phyloP scores from a whole-genome alignment of 2,113 vertebrate genomes.

The Lagopus leucura region DNA sequence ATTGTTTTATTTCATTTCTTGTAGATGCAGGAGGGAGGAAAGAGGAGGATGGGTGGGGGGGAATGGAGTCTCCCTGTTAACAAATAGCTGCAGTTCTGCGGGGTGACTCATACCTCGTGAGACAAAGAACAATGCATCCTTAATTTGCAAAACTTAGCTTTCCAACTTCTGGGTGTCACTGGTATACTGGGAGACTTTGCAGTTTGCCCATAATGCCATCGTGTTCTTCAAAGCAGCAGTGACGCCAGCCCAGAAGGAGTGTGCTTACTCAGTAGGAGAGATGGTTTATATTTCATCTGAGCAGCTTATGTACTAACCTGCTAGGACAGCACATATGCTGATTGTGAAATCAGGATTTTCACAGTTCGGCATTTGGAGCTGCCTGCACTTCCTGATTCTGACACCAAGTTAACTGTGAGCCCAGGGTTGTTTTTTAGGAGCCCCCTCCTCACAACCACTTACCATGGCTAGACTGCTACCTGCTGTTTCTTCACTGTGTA shows the following conservation, averaged over 20 bases:
- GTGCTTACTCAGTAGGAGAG: background rate
- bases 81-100: background rate
- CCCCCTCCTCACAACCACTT: background rate
- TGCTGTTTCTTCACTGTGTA: accelerated
- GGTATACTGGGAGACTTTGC: background rate
- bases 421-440: background rate
- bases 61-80: background rate
- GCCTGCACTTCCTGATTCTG: background rate
- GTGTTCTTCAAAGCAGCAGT: background rate
- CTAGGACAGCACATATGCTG: background rate
- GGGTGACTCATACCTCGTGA: background rate
- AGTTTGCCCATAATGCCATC: background rate
- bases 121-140: constrained; percentile 35
- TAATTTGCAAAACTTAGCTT: background rate
- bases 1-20: background rate
- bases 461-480: background rate
- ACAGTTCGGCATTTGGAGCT: background rate
- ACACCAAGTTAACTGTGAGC: background rate
- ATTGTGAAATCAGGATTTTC: constrained; percentile 2
- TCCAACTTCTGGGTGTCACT: background rate
- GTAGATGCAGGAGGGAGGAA: background rate
- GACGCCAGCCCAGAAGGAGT: background rate
- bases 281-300: background rate
- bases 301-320: constrained; percentile 1
- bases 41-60: background rate